These are phyloP conservation scores for Gymnodraco acuticeps DNA, from an alignment of 2,797 vertebrate species.

Conservation along the genomic window DNA sequence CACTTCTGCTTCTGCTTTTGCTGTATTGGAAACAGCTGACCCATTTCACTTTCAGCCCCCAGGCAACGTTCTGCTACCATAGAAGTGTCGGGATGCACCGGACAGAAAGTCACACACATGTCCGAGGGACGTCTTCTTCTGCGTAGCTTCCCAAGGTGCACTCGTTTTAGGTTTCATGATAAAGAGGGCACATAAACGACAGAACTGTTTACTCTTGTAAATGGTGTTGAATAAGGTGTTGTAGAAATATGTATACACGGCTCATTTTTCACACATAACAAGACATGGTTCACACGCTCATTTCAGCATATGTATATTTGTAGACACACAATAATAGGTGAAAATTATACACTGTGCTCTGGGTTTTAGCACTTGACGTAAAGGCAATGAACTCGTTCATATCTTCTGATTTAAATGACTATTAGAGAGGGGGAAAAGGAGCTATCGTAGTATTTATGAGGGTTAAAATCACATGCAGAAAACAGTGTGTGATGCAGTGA, in stretches of 20 bases:
- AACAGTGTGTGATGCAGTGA: constrained; percentile 62
- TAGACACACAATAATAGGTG: constrained; percentile 10
- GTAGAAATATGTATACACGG: constrained; percentile 38
- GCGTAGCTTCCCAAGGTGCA: constrained; percentile 38
- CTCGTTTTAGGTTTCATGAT: constrained; percentile 72
- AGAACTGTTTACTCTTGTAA: constrained; percentile 27
- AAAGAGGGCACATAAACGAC: constrained; percentile 74
- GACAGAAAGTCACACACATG: constrained; percentile 58
- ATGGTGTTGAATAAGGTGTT: constrained; percentile 34
- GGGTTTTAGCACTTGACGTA: neutral
- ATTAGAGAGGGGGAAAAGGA: neutral
- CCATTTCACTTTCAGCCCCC: constrained; percentile 81
- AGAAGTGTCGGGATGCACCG: constrained; percentile 65
- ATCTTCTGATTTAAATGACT: constrained; percentile 32
- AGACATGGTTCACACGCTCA: constrained; percentile 16
- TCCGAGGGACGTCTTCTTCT: constrained; percentile 41
- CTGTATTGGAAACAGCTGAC: constrained; percentile 88
- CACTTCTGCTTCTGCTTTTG: constrained; percentile 79
- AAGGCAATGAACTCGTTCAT: neutral
- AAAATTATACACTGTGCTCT: constrained; percentile 2
- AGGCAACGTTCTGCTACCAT: constrained; percentile 74
- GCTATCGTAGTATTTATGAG: neutral
- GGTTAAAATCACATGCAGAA: constrained; percentile 45
- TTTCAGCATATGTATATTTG: constrained; percentile 22
- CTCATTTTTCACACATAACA: constrained; percentile 36